These are phyloP conservation scores for Gulo gulo DNA, from an alignment of 2,113 vertebrate genomes.

Conservation along the genomic window DNA sequence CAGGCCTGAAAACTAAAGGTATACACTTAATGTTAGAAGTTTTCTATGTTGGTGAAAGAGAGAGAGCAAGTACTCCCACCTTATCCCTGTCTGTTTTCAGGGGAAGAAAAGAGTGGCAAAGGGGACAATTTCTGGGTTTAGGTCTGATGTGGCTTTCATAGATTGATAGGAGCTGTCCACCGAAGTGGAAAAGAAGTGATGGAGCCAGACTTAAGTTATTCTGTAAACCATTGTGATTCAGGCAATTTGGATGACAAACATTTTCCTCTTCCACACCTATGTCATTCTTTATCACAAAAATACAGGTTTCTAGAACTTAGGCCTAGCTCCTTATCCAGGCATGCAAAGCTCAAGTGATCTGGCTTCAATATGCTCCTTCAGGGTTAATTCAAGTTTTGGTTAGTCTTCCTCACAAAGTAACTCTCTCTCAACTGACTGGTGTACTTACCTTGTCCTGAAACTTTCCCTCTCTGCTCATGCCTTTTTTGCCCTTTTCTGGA, in stretches of 20 bases:
- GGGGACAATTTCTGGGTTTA: neutral
- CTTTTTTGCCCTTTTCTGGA: neutral
- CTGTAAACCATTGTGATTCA: neutral
- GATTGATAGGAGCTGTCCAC: neutral
- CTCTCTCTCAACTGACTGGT: neutral
- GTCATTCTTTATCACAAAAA: conserved; percentile 17
- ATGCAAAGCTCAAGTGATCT: neutral
- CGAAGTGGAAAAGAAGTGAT: neutral
- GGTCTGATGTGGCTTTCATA: conserved; percentile 20
- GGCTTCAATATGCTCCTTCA: neutral
- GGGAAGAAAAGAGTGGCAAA: neutral
- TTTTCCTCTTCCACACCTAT: neutral
- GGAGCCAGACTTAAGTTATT: neutral
- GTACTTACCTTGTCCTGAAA: neutral
- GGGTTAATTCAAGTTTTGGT: neutral
- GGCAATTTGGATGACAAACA: conserved; percentile 7
- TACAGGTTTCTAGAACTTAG: neutral
- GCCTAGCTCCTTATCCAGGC: neutral
- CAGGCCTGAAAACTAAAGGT: neutral
- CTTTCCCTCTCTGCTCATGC: neutral
- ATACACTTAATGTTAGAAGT: neutral
- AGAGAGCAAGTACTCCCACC: neutral
- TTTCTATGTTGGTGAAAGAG: neutral
- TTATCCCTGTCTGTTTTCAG: neutral
- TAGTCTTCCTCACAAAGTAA: neutral